Evolutionary conservation across 1,140 invertebrate species (phyloP), one percentile per base, ranked within the genome.

Genomic region (Metopolophium dirhodum): DNA sequence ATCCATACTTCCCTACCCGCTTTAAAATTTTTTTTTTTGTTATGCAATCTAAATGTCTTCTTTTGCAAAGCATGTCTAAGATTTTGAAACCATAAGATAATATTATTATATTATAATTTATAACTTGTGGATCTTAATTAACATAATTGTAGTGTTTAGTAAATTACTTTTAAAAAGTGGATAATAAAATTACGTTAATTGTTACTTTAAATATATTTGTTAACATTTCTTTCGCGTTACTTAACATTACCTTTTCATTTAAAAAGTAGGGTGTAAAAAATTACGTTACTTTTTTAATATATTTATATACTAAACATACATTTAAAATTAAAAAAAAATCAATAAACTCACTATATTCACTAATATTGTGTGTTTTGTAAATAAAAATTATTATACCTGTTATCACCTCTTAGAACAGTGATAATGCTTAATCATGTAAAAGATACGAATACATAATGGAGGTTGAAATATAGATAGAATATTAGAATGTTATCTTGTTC

Each of bases 141-240:
- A 77, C 30, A 35, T 77, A 77, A n/a, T 77, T 77, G n/a, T 14
- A 77, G 61, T 35, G 61, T n/a, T 77, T 30, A 14, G 30, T n/a
- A n/a, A 77, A n/a, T 77, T n/a, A 77, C 61, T 77, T 77, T 77
- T n/a, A 77, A 77, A 77, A 77, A 77, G 61, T 77, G 14, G 61
- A 0, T 77, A 77, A 20, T 77, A n/a, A n/a, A n/a, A 77, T 77
- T 77, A n/a, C 61, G 14, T 77, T 68, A 68, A 68, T 68, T 68
- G 61, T 68, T 30, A 68, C 61, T 68, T 77, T n/a, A 77, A 77
- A 77, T 77, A n/a, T 77, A 77, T 77, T 77, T 77, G n/a, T 77
- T 77, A n/a, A 77, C n/a, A 77, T 11, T 77, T 18, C 14, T 77
- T 14, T 77, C 14, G 30, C 14, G n/a, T 77, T 77, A 77, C 30